Evolutionary conservation across 1,140 invertebrate species (phyloP).

Genomic region (Drosophila auraria): DNA sequence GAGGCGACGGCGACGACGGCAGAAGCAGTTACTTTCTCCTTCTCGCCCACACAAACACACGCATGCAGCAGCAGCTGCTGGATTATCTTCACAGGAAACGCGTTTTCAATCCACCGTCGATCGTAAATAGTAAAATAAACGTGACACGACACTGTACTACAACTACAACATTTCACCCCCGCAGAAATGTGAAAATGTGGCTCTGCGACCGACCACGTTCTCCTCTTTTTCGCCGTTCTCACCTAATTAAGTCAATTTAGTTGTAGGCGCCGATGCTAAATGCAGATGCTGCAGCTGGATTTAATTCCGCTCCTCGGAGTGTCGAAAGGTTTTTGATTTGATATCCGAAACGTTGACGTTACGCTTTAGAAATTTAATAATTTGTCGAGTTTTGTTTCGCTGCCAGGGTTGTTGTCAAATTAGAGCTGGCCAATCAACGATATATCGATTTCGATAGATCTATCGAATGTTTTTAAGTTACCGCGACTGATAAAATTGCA

Average conservation of each 20-base stretch:
- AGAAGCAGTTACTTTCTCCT: slow-evolving; percentile 44
- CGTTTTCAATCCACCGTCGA: slow-evolving; percentile 4
- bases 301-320: slow-evolving; percentile 7
- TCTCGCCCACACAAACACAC: not conserved
- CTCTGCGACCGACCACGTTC: slow-evolving; percentile 47
- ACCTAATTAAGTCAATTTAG: slow-evolving; percentile 60
- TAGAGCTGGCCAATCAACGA: no score
- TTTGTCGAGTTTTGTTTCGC: slow-evolving; percentile 35
- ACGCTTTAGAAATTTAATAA: slow-evolving; percentile 25
- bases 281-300: slow-evolving; percentile 15
- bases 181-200: slow-evolving; percentile 36
- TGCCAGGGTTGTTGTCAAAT: no score
- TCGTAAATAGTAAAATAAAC: slow-evolving; percentile 20
- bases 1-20: not conserved
- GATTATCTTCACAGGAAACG: slow-evolving; percentile 27
- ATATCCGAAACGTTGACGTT: slow-evolving; percentile 64
- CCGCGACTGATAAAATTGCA: no score
- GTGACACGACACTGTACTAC: slow-evolving; percentile 28
- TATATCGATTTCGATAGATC: no score
- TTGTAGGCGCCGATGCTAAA: slow-evolving; percentile 21
- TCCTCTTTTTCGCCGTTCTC: slow-evolving; percentile 31
- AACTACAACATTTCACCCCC: slow-evolving; percentile 22
- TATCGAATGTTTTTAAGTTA: no score
- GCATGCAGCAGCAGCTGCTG: not conserved
- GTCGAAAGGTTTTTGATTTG: slow-evolving; percentile 44